A percentile compares a stretch with the other conserved stretches of the same genome.
Conservation (phyloP, 1,140 invertebrate genomes). For the Cotesia typhae region DNA sequence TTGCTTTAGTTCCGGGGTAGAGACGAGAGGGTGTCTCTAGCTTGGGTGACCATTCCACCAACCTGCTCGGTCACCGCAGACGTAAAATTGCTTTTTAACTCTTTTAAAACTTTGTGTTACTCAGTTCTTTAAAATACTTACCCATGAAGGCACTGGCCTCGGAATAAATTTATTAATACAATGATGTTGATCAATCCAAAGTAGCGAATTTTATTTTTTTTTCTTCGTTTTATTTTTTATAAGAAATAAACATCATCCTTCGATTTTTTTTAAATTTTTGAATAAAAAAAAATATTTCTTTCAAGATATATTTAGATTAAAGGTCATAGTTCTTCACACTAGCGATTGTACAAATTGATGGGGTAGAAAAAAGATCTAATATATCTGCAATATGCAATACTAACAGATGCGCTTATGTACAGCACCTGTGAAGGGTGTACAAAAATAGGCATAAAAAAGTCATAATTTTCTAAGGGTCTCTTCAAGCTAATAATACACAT, state of each 20-base stretch:
- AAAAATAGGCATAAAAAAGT: background rate
- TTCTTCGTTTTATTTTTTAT: no score
- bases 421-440: conserved; percentile 21
- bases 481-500: background rate
- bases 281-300: background rate
- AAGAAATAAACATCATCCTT: no score
- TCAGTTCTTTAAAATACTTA: background rate
- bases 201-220: no score
- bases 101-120: conserved; percentile 32
- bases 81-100: conserved; percentile 57
- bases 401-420: background rate
- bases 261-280: background rate
- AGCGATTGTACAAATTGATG: background rate
- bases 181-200: no score
- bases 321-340: conserved; percentile 1
- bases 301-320: background rate
- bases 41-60: conserved; percentile 30
- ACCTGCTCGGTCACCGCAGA: conserved; percentile 40
- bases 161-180: no score
- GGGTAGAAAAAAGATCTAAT: background rate
- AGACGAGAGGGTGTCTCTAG: background rate
- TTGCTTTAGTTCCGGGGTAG: conserved; percentile 41
- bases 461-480: background rate
- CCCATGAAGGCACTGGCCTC: no score
- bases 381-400: background rate